Conservation (phyloP, 2,113 vertebrate genomes). For the Numida meleagris region DNA sequence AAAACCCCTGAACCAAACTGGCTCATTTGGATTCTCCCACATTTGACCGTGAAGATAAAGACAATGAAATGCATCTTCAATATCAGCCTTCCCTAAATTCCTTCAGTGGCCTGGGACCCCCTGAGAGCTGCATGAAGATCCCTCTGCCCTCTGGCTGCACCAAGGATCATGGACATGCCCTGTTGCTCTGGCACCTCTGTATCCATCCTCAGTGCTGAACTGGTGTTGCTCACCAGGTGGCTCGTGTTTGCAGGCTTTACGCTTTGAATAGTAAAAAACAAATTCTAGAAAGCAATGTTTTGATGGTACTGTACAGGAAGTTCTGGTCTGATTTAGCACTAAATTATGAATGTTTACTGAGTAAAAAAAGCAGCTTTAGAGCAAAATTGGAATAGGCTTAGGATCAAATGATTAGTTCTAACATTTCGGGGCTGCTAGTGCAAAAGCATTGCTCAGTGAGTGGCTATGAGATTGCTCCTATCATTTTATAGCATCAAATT, state of each 20-base stretch:
- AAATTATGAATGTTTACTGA: not conserved
- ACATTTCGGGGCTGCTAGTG: not conserved
- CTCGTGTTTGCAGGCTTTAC: not conserved
- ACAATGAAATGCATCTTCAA: not conserved
- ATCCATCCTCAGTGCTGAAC: not conserved
- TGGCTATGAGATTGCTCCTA: not conserved
- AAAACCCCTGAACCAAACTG: not conserved
- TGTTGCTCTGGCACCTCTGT: not conserved
- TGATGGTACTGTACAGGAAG: not conserved
- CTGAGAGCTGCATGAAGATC: not conserved
- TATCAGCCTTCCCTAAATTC: not conserved
- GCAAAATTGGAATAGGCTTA: not conserved
- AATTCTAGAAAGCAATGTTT: not conserved
- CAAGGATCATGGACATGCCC: fast-evolving
- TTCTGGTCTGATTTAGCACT: not conserved
- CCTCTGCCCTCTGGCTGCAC: not conserved
- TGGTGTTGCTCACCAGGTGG: not conserved
- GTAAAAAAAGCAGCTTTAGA: not conserved
- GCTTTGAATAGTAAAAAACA: not conserved
- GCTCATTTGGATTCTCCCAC: not conserved
- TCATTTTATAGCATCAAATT: not conserved
- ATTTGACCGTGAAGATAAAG: not conserved
- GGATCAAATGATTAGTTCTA: not conserved
- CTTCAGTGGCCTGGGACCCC: not conserved
- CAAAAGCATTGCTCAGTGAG: not conserved